Percentiles rank a stretch among this genome's conserved stretches.
These are phyloP conservation scores for Alectura lathami DNA, from an alignment of 2,113 vertebrate genomes.

Conservation along the genomic window DNA sequence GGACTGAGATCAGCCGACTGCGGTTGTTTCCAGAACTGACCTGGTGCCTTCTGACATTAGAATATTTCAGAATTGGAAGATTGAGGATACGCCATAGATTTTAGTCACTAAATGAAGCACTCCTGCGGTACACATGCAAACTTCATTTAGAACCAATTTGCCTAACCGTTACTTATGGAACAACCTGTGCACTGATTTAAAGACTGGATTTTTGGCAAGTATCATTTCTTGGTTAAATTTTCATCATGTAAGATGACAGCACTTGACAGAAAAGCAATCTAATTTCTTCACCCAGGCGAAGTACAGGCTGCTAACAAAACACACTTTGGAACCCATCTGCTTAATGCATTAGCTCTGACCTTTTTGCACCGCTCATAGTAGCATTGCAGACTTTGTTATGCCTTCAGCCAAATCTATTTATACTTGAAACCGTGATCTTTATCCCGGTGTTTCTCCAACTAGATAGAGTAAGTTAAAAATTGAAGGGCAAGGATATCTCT, in stretches of 20 bases:
- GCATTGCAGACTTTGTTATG: conserved; percentile 44
- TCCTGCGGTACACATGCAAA: background rate
- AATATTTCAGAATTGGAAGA: background rate
- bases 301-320: conserved; percentile 3
- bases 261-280: background rate
- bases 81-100: background rate
- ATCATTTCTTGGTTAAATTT: background rate
- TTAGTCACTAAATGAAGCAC: background rate
- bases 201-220: background rate
- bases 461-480: background rate
- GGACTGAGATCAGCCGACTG: background rate
- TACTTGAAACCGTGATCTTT: conserved; percentile 60
- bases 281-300: background rate
- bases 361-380: conserved; percentile 41
- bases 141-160: background rate
- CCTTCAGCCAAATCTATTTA: conserved; percentile 55
- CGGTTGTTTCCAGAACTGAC: background rate
- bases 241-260: background rate
- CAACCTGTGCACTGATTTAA: background rate
- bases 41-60: background rate
- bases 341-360: conserved; percentile 59
- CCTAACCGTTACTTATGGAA: background rate
- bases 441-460: conserved; percentile 3
- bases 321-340: conserved; percentile 25
- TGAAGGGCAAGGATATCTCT: background rate